Conservation (phyloP, 2,888 invertebrate species). For the Trachelus stipa region DNA sequence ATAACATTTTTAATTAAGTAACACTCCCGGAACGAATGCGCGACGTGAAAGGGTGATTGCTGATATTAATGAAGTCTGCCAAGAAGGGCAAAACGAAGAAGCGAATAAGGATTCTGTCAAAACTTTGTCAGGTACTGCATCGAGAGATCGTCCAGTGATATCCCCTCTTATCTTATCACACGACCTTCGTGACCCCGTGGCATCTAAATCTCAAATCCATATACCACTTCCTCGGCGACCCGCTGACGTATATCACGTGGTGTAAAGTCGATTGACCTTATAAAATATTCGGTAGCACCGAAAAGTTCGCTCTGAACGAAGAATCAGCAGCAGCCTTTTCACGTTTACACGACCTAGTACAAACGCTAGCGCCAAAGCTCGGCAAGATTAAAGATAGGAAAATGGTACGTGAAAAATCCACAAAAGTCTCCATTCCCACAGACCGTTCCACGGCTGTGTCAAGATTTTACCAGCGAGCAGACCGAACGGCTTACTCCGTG, state of each 20-base stretch:
- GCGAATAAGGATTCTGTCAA: not conserved
- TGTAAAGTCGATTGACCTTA: not conserved
- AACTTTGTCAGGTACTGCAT: not conserved
- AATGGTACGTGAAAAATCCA: not conserved
- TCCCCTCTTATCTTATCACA: not conserved
- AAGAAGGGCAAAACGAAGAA: not conserved
- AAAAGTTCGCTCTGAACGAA: not conserved
- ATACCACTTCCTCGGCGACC: not conserved
- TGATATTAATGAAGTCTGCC: constrained; percentile 31
- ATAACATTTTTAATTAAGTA: constrained; percentile 57
- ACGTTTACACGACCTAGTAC: not conserved
- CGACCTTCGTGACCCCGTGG: not conserved
- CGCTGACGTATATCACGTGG: not conserved
- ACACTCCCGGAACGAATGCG: constrained; percentile 34
- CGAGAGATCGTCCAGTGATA: not conserved
- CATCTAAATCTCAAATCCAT: not conserved
- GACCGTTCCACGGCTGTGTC: not conserved
- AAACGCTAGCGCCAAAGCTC: not conserved
- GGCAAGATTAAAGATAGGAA: too few species aligned
- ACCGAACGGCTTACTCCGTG: constrained; percentile 1
- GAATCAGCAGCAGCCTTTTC: not conserved
- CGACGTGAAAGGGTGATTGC: constrained; percentile 29
- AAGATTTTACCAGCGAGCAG: not conserved
- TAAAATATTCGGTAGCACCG: not conserved
- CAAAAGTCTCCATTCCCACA: not conserved